A percentile compares a stretch with the other conserved stretches of the same genome.
These are phyloP conservation scores for Limonius californicus DNA, from an alignment of 1,140 invertebrate species.

Conservation along the genomic window DNA sequence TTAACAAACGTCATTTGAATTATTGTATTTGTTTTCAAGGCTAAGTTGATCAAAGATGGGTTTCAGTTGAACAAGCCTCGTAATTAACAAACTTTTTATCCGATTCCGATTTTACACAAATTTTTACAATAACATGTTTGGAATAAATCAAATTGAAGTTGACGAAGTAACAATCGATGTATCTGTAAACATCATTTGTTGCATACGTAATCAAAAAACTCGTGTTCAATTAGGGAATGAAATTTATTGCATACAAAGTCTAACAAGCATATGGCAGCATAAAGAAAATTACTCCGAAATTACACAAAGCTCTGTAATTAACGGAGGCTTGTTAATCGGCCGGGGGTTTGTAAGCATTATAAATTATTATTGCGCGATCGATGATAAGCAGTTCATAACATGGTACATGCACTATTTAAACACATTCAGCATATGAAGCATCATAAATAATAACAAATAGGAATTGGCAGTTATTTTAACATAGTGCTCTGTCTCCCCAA, in stretches of 20 bases:
- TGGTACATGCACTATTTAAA: neutral
- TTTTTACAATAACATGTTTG: no score
- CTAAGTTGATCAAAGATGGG: no score
- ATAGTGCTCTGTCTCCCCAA: neutral
- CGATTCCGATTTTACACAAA: no score
- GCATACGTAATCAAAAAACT: no score
- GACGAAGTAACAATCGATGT: no score
- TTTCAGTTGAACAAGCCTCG: no score
- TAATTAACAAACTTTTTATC: no score
- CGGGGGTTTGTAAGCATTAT: neutral
- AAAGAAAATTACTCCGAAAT: neutral
- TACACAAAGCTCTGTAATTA: neutral
- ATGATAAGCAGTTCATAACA: slow-evolving; percentile 12
- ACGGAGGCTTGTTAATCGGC: neutral
- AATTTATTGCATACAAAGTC: neutral
- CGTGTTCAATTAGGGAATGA: no score
- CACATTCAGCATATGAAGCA: neutral
- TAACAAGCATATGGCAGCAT: neutral
- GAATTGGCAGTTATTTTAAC: neutral
- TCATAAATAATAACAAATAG: neutral
- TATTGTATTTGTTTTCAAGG: no score
- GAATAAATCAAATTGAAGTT: no score
- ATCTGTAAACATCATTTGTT: no score
- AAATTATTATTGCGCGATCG: slow-evolving; percentile 2
- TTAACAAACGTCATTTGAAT: no score